Conservation (phyloP, 2,888 invertebrate genomes). For the Sacculina carcini region DNA sequence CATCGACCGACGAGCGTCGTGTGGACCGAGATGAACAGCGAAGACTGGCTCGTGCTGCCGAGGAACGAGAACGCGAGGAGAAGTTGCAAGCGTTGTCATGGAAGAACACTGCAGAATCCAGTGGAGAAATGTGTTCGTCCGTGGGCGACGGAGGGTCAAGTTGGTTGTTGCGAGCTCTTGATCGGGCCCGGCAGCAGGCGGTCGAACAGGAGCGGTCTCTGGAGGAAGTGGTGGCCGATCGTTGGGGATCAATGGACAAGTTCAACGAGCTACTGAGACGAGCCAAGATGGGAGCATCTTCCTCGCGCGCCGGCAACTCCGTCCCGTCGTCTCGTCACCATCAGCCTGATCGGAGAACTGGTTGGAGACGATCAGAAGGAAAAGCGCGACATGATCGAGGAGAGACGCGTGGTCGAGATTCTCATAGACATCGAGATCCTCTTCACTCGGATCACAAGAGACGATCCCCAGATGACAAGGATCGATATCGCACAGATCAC, state of each 20-base stretch:
- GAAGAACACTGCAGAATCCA: not conserved
- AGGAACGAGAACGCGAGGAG: not conserved
- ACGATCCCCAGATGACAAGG: too few relatives aligned
- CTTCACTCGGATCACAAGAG: too few relatives aligned
- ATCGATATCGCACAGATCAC: too few relatives aligned
- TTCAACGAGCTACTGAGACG: conserved; percentile 25
- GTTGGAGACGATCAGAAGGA: too few relatives aligned
- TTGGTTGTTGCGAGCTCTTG: conserved; percentile 28
- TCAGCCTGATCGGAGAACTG: too few relatives aligned
- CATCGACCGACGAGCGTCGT: too few relatives aligned
- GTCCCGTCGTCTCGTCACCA: too few relatives aligned
- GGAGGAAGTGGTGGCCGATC: conserved; percentile 29
- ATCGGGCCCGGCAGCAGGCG: conserved; percentile 28
- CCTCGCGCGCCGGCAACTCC: too few relatives aligned
- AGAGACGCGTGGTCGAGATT: too few relatives aligned
- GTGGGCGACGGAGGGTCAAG: conserved; percentile 26
- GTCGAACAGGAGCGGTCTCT: conserved; percentile 24
- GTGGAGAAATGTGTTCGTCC: conserved; percentile 17
- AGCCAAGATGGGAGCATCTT: conserved; percentile 20
- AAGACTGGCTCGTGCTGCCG: not conserved
- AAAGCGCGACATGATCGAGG: too few relatives aligned
- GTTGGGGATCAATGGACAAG: conserved; percentile 30
- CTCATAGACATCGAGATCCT: too few relatives aligned
- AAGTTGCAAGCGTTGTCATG: not conserved
- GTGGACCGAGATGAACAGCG: too few relatives aligned